Evolutionary conservation across 2,797 vertebrate genomes (phyloP).

Genomic region (Erithacus rubecula): DNA sequence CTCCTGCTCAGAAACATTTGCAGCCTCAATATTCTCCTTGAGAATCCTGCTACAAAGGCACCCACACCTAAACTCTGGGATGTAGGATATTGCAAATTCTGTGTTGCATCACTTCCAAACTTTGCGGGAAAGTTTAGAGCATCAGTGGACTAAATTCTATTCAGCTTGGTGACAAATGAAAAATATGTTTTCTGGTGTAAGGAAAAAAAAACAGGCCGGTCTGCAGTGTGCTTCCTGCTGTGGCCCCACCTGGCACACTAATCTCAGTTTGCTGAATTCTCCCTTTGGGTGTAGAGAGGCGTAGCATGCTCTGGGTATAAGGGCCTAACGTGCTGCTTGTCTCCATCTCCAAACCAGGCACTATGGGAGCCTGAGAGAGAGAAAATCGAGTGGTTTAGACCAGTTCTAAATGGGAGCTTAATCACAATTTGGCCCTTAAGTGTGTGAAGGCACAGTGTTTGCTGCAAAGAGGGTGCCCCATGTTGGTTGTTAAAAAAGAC

Average conservation of each 20-base stretch:
- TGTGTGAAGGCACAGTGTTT: neutral
- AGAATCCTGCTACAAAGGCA: neutral
- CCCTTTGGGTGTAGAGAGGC: neutral
- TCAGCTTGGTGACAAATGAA: neutral
- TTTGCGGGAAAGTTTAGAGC: neutral
- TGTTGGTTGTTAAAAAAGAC: neutral
- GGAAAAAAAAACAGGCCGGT: neutral
- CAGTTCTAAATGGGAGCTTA: neutral
- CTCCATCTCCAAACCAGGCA: neutral
- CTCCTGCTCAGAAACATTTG: neutral
- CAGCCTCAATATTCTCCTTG: neutral
- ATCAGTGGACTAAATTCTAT: neutral
- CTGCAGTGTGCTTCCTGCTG: neutral
- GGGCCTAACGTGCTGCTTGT: neutral
- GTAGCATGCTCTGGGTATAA: neutral
- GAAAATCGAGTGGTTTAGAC: neutral
- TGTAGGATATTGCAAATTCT: neutral
- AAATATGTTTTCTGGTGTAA: neutral
- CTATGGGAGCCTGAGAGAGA: neutral
- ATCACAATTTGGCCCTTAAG: neutral
- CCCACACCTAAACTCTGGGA: neutral
- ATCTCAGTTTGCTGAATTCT: neutral
- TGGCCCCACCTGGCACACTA: neutral
- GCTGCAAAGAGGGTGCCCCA: neutral
- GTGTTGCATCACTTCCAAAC: neutral